Conservation (phyloP, 2,797 vertebrate species). For the Leptatherina wallacei region DNA sequence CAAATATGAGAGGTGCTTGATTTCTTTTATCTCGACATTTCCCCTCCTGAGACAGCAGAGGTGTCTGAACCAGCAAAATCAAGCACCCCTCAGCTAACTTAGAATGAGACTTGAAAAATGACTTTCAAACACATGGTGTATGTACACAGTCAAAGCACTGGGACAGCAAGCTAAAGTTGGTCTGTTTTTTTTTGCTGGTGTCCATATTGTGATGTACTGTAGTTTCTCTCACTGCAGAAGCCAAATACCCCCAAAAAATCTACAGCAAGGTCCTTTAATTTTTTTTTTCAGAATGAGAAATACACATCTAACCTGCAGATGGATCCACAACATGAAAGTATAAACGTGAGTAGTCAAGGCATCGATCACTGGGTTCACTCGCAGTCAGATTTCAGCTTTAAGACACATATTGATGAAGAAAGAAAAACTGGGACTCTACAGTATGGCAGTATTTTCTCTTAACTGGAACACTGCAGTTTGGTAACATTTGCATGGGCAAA, state of each 20-base stretch:
- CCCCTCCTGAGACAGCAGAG: constrained; percentile 30
- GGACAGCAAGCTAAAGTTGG: constrained; percentile 65
- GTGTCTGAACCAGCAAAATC: constrained; percentile 39
- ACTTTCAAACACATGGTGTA: constrained; percentile 51
- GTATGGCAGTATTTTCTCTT: too few species aligned
- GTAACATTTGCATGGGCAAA: constrained; percentile 9
- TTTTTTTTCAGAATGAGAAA: background rate
- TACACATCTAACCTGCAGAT: constrained; percentile 5
- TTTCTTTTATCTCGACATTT: constrained; percentile 30
- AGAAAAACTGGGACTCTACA: constrained; percentile 2
- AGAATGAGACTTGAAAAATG: constrained; percentile 33
- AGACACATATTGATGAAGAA: constrained; percentile 35
- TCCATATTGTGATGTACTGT: constrained; percentile 25
- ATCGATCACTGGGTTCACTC: constrained; percentile 16
- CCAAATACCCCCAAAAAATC: constrained; percentile 25
- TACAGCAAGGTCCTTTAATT: background rate
- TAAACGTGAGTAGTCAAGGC: constrained; percentile 45
- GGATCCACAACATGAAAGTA: constrained; percentile 10
- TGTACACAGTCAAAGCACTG: constrained; percentile 60
- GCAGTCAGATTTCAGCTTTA: constrained; percentile 21
- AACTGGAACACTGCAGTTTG: background rate
- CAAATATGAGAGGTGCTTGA: constrained; percentile 56
- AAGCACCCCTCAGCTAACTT: constrained; percentile 38
- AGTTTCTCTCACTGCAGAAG: background rate
- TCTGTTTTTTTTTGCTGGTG: constrained; percentile 57